These are phyloP conservation scores for Seira musarum DNA, from an alignment of 2,888 invertebrate genomes.

Conservation along the genomic window DNA sequence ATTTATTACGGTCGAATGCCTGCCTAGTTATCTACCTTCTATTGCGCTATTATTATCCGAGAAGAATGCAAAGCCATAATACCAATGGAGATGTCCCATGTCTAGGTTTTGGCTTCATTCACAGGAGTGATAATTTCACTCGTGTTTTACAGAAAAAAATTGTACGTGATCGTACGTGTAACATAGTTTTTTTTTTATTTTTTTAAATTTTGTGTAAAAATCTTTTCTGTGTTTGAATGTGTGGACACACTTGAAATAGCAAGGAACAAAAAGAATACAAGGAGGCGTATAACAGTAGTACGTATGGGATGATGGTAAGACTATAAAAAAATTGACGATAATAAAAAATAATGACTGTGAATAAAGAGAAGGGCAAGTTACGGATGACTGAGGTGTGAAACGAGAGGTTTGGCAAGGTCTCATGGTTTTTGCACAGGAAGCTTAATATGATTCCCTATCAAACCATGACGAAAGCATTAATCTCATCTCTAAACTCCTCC, in stretches of 20 bases:
- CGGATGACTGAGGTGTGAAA: constrained; percentile 67
- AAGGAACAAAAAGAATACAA: constrained; percentile 22
- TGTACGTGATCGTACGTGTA: constrained; percentile 14
- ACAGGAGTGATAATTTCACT: not conserved
- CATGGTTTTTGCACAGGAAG: constrained; percentile 66
- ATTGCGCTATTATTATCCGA: constrained; percentile 36
- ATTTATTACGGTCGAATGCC: constrained; percentile 50
- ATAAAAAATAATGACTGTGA: constrained; percentile 62
- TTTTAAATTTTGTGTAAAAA: too few species aligned
- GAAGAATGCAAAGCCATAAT: not conserved
- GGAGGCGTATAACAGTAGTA: constrained; percentile 35
- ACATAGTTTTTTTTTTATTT: too few species aligned
- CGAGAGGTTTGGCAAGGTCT: constrained; percentile 68
- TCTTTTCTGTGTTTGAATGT: too few species aligned
- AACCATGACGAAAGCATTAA: constrained; percentile 67
- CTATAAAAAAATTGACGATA: constrained; percentile 38
- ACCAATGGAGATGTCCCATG: constrained; percentile 53
- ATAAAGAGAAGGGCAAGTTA: constrained; percentile 64
- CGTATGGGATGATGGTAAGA: constrained; percentile 28
- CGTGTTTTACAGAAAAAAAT: constrained; percentile 2
- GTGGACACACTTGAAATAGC: constrained; percentile 50
- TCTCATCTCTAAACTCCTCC: constrained; percentile 63
- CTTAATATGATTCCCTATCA: constrained; percentile 66
- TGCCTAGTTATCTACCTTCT: constrained; percentile 27
- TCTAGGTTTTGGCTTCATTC: not conserved